Evolutionary conservation across 2,113 vertebrate genomes (phyloP), one percentile per base, ranked within the genome.

Genomic region (Epinephelus moara): DNA sequence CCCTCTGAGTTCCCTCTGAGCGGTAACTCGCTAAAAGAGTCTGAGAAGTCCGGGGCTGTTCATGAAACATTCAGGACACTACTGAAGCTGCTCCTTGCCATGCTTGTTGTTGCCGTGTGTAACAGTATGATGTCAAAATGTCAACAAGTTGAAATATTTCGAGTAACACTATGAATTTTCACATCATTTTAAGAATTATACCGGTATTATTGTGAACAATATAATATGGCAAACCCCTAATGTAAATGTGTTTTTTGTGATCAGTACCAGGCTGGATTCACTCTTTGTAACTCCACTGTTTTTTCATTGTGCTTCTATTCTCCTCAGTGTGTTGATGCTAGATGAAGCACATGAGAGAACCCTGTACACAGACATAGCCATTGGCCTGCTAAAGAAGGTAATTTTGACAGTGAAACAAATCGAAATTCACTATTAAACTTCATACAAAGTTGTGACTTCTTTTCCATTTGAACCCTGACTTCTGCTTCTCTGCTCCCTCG

Each of bases 291-390:
- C 40, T 14, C 62, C 67, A 9, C 59, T 68, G 11, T 53, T 73
- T 33, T 70, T 3, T 75, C 45, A 2, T 74, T 80, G 12, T 81
- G 23, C 19, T 80, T 37, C 6, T 37, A 14, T 88, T 17, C 4
- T 79, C 25, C 88, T 82, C 88, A 99, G 98, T 93, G 98, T 96
- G 53, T 94, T 99, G 81, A 97, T 99, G 95, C 90, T 99, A 72
- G 98, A 99, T 73, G 98, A 99, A 94, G 98, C 98, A 55, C 98
- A 99, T 0, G 98, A 99, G 89, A 96, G 98, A 85, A 99, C 98
- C 40, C 93, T 99, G 42, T 98, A 99, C 80, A 99, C 98, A 18
- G 98, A 99, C 91, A 99, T 99, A 86, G 97, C 97, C 76, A 97
- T 99, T 79, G 98, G 98, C 55, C 96, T 99, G 27, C 95, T 99